Evolutionary conservation across 2,888 invertebrate species (phyloP).

Genomic region (Hipparchia sbordonii): DNA sequence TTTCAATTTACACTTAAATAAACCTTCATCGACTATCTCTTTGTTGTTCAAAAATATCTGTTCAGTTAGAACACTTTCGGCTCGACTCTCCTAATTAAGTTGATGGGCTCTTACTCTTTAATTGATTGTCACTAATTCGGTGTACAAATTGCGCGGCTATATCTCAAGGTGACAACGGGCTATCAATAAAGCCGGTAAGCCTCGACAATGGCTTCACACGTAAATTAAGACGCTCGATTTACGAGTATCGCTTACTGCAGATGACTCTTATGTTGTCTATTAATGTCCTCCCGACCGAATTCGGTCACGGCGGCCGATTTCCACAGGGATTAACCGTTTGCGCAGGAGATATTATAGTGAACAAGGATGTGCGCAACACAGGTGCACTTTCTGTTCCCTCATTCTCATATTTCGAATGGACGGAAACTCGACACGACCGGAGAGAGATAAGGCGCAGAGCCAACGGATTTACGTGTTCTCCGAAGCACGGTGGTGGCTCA

Average conservation of each 20-base stretch:
- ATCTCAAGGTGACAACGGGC: constrained; percentile 74
- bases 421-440: too few species aligned
- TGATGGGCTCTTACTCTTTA: constrained; percentile 27
- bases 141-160: constrained; percentile 65
- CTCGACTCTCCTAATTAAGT: background rate
- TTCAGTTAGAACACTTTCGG: background rate
- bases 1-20: too few species aligned
- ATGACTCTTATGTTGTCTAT: constrained; percentile 35
- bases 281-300: constrained; percentile 21
- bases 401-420: too few species aligned
- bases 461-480: too few species aligned
- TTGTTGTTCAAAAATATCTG: too few species aligned
- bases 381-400: too few species aligned
- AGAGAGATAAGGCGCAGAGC: too few species aligned
- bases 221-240: constrained; percentile 41
- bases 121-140: constrained; percentile 53
- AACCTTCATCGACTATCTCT: too few species aligned
- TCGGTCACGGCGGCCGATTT: background rate
- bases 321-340: too few species aligned
- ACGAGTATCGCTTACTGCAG: constrained; percentile 23
- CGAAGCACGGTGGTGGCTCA: too few species aligned
- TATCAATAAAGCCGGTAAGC: constrained; percentile 66
- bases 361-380: too few species aligned
- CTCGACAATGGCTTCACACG: constrained; percentile 41
- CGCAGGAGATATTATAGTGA: too few species aligned